Conservation (phyloP, 2,113 vertebrate genomes). For the Vulpes lagopus region DNA sequence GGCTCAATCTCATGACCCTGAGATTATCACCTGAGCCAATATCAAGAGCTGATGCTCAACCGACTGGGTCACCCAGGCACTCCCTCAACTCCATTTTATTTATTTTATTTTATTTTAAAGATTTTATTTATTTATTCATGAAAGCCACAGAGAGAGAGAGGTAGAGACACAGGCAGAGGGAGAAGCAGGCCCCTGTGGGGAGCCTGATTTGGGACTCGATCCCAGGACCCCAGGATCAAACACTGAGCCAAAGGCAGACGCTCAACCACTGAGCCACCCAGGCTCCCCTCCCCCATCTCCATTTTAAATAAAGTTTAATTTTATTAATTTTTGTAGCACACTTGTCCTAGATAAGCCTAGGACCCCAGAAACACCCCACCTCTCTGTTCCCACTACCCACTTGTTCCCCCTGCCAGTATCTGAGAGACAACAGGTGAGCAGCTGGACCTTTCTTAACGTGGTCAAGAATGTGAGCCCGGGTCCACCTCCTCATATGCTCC, state of each 20-base stretch:
- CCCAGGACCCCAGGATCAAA: no score
- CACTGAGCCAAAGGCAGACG: no score
- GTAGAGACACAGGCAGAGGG: no score
- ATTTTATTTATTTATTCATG: no score
- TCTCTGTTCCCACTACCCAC: neutral
- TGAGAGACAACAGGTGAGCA: neutral
- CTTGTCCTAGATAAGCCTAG: neutral
- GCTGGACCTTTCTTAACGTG: neutral
- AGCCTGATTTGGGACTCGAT: no score
- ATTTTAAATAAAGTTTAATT: neutral
- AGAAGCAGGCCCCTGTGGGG: no score
- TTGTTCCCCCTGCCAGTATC: neutral
- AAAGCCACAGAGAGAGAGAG: no score
- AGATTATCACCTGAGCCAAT: neutral
- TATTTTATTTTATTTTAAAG: neutral
- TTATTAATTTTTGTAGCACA: neutral
- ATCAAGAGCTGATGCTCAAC: neutral
- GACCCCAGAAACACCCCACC: neutral
- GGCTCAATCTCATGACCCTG: neutral
- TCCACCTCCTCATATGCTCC: neutral
- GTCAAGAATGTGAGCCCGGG: neutral
- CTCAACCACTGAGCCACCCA: no score
- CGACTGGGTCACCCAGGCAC: neutral
- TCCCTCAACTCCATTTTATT: neutral
- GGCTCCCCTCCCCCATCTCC: neutral